Evolutionary conservation across 2,888 invertebrate genomes (phyloP), one percentile per base, ranked within the genome.

Genomic region (Metellina segmentata): DNA sequence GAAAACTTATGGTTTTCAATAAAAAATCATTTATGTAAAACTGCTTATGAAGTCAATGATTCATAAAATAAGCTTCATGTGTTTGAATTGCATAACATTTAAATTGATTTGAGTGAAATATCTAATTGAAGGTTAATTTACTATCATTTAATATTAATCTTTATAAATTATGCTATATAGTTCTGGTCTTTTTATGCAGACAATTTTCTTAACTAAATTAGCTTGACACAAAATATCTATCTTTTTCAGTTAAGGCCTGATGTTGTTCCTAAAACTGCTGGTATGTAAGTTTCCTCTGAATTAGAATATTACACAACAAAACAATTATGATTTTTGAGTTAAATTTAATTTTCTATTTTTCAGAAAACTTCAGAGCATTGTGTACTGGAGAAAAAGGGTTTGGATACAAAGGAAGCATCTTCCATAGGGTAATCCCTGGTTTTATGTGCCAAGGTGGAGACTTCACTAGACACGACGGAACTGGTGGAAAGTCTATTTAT

Each of bases 401-500:
- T 95, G 98, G 98, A 83, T 99, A 97, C 96, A 98, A 98, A 96
- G 97, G 97, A 94, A 98, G 98, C 95, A 97, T 96, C 94, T 99
- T 99, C 97, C 98, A 99, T 95, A 97, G 99, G 94, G 97, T 99
- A 94, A 99, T 99, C 95, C 98, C 98, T 94, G 98, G 98, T 95
- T 99, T 99, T 96, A 99, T 99, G 99, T 97, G 98, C 95, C 98
- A 99, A 96, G 98, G 98, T 85, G 95, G 98, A 94, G 98, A 99
- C 95, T 98, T 99, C 95, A 98, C 98, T 94, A 97, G 97, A 95
- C 97, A 96, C 94, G 98, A 98, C 95, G 98, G 98, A 89, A 96
- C 96, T 93, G 96, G 96, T 81, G 99, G 99, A 94, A 98, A 98
- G 96, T 99, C 99, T 94, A 99, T 99, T 96, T 99, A 98, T 94